A percentile compares a stretch with the other conserved stretches of the same genome.
phyloP scores from a whole-genome alignment of 1,140 invertebrate species.

The Neoseiulus cucumeris region DNA sequence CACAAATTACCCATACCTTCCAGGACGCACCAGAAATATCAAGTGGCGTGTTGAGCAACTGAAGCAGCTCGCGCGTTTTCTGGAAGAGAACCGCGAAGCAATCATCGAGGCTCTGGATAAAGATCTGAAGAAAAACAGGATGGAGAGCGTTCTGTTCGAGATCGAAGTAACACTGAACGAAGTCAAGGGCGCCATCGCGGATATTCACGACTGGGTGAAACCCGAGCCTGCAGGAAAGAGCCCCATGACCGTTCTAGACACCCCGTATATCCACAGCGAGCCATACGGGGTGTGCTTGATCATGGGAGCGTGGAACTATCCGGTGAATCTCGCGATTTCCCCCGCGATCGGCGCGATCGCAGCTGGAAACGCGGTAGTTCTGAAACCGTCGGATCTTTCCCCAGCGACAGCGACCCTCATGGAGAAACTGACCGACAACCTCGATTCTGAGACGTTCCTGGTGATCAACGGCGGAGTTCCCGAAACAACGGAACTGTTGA shows the following conservation, averaged over 20 bases:
- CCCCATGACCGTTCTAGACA: constrained; percentile 33
- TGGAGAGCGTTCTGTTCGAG: constrained; percentile 6
- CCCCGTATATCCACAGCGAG: constrained; percentile 32
- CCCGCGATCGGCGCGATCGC: constrained; percentile 67
- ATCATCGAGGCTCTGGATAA: constrained; percentile 48
- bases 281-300: constrained; percentile 56
- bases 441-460: constrained; percentile 31
- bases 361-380: constrained; percentile 38
- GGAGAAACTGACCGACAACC: constrained; percentile 33
- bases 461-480: constrained; percentile 51
- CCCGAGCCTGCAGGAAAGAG: constrained; percentile 29
- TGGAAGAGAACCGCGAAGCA: constrained; percentile 50
- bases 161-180: constrained; percentile 22
- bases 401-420: constrained; percentile 48
- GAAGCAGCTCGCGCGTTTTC: constrained; percentile 44
- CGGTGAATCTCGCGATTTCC: constrained; percentile 54
- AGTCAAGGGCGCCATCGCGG: constrained; percentile 23
- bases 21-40: constrained; percentile 23
- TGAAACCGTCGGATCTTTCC: constrained; percentile 63
- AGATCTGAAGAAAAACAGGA: constrained; percentile 46
- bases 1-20: not conserved
- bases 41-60: constrained; percentile 53
- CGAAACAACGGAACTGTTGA: constrained; percentile 64
- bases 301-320: constrained; percentile 96
- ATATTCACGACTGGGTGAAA: constrained; percentile 27